A percentile compares a stretch with the other conserved stretches of the same genome.
These are phyloP conservation scores for sheep (Ovis aries) DNA, from an alignment of 2,113 vertebrate genomes.

Conservation along the genomic window DNA sequence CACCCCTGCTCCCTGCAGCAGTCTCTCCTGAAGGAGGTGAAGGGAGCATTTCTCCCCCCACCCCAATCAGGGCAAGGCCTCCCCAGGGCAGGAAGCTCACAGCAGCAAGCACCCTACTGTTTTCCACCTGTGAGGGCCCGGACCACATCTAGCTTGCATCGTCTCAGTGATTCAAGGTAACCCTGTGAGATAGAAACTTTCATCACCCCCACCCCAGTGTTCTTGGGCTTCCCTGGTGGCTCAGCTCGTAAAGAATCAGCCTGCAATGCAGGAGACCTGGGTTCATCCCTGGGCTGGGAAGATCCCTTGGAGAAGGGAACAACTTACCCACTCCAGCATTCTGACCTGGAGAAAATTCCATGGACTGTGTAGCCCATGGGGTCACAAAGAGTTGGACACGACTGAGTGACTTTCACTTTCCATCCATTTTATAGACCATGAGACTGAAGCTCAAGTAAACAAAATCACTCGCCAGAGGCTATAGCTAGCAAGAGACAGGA, in stretches of 20 bases:
- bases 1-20: rapidly evolving
- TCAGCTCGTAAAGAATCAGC: not conserved
- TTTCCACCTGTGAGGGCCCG: not conserved
- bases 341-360: not conserved
- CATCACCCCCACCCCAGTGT: not conserved
- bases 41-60: not conserved
- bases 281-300: not conserved
- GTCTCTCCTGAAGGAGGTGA: not conserved
- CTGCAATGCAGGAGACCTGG: not conserved
- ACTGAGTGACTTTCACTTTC: not conserved
- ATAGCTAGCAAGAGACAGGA: not conserved
- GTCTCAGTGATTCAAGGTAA: not conserved
- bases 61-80: not conserved
- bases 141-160: too few species aligned
- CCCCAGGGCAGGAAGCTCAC: not conserved
- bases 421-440: not conserved
- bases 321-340: not conserved
- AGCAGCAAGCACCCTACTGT: too few species aligned
- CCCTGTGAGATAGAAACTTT: not conserved
- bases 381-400: not conserved
- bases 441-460: not conserved
- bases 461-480: not conserved
- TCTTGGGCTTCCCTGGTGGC: not conserved
- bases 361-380: not conserved
- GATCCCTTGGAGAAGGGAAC: not conserved